These are phyloP conservation scores for Synodontis membranacea DNA, from an alignment of 2,113 vertebrate species.

Conservation along the genomic window DNA sequence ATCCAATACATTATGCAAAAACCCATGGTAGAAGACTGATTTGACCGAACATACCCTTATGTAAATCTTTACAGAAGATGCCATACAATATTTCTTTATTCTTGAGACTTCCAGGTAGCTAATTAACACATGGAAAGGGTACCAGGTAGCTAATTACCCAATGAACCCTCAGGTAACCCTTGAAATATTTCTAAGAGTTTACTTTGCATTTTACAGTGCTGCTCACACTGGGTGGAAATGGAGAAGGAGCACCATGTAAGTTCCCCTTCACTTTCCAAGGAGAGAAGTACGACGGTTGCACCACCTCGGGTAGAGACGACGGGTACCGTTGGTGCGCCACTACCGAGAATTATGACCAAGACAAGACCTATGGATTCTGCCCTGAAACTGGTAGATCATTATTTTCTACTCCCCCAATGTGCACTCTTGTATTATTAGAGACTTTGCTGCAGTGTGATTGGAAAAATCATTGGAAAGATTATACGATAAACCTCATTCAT, in stretches of 20 bases:
- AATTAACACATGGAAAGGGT: neutral
- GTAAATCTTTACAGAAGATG: neutral
- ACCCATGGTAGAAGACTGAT: neutral
- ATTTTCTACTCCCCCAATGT: neutral
- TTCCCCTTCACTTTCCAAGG: constrained; percentile 94
- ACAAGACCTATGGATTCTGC: constrained; percentile 92
- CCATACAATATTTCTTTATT: neutral
- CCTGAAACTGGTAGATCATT: constrained; percentile 84
- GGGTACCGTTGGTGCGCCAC: constrained; percentile 97
- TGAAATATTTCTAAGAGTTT: neutral
- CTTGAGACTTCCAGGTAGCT: neutral
- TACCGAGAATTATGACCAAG: constrained; percentile 91
- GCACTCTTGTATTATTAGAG: neutral
- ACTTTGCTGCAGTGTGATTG: neutral
- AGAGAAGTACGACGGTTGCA: constrained; percentile 84
- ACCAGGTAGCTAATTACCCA: neutral
- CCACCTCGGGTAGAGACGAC: constrained; percentile 87
- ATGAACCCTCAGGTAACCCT: neutral
- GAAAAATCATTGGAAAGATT: neutral
- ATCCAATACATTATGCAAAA: neutral
- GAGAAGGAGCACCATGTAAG: constrained; percentile 88
- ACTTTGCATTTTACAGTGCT: constrained; percentile 73
- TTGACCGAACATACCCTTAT: neutral
- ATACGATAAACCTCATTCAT: neutral
- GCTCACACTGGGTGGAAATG: constrained; percentile 91